phyloP scores from a whole-genome alignment of 37 sponge, comb jelly and placozoan genomes.

The Eunapius fragilis region DNA sequence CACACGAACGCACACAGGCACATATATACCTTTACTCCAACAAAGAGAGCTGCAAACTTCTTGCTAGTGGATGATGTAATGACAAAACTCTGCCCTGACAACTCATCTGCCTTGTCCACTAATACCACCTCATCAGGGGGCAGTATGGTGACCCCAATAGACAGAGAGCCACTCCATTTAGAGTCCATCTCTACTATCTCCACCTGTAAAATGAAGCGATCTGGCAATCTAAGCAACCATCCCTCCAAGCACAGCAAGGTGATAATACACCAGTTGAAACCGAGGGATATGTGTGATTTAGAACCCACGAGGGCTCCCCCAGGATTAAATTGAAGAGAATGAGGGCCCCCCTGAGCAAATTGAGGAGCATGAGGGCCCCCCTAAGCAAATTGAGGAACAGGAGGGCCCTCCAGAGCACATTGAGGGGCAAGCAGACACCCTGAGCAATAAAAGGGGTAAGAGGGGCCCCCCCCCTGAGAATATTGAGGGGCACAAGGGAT shows the following conservation, averaged over 20 bases:
- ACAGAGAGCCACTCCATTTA: conserved; percentile 25
- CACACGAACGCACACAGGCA: too few species aligned
- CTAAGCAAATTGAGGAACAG: too few species aligned
- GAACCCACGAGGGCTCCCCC: too few species aligned
- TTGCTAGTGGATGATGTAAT: not conserved
- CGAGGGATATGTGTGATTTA: too few species aligned
- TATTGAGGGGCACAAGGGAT: not conserved
- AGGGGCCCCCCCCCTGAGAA: too few species aligned
- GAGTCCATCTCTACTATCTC: conserved; percentile 5
- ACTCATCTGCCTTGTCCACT: not conserved
- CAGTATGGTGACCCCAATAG: conserved; percentile 27
- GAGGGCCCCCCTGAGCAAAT: too few species aligned
- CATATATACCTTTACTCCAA: conserved; percentile 27
- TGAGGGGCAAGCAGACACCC: too few species aligned
- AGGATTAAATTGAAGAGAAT: not conserved
- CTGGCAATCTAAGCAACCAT: not conserved
- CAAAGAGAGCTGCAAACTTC: not conserved
- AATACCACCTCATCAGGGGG: conserved; percentile 6
- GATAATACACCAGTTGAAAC: too few species aligned
- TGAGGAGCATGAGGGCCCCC: too few species aligned
- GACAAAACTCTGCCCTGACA: conserved; percentile 1
- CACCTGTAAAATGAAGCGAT: not conserved
- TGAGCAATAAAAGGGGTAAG: too few species aligned
- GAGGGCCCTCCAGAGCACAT: too few species aligned
- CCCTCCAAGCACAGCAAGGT: too few species aligned